Evolutionary conservation across 2,888 invertebrate genomes (phyloP), one percentile per base, ranked within the genome.

Genomic region (Corythucha ciliata): DNA sequence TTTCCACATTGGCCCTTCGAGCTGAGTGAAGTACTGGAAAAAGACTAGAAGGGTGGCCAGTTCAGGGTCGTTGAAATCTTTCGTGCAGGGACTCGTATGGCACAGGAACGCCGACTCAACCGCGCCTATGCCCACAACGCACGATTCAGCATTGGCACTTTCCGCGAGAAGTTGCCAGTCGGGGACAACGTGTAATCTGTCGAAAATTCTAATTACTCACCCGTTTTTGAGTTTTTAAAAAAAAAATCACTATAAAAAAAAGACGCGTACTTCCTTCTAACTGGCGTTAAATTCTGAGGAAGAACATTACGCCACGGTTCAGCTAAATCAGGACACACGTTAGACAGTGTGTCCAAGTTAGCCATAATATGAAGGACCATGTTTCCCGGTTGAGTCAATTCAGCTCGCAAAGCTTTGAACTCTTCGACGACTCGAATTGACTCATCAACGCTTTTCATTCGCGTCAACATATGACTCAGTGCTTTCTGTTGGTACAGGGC

Each of bases 1-100:
- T 46, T 80, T 78, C 87, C 88, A 91, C 79, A 91, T 79, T 22
- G 90, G 89, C 45, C 91, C 90, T 81, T 91, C 90, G 0, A 83
- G 72, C 69, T 90, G 90, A 6, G 80, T 83, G 61, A 92, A 78
- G 71, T 91, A 93, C 70, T 90, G 86, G 58, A 89, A 72, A 58
- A 83, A 83, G 25, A 91, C 79, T 60, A 80, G 69, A 24, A 91
- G 70, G 44, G 86, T 79, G 8, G 90, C 81, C 29, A 83, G 67
- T 64, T 83, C 81, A 1, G 77, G 68, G 65, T 78, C 68, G 41
- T 70, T 68, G 65, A 76, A 79, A 20, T 80, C 77, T 2, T 68
- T 72, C 50, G 87, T 79, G 46, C 81, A 79, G 18, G 78, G 78
- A 16, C 77, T 74, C 21, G 78, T 71, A 67, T 83, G 84, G 53